A percentile compares a stretch with the other conserved stretches of the same genome.
These are phyloP conservation scores for Leucoma salicis DNA, from an alignment of 2,888 invertebrate genomes.

Conservation along the genomic window DNA sequence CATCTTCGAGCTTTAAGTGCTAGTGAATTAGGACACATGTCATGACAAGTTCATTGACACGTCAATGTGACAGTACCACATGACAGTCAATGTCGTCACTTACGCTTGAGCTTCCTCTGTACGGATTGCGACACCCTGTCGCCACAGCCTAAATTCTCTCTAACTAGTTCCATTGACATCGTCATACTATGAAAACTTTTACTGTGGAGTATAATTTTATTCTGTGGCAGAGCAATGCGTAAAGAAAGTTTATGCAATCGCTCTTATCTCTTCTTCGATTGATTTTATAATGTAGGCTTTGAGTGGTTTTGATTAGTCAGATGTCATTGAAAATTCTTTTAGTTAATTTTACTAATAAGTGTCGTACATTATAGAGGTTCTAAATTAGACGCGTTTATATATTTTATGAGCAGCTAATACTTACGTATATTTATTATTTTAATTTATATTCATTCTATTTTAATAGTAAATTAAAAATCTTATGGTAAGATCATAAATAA, in stretches of 20 bases:
- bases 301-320: conserved; percentile 43
- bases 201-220: conserved; percentile 6
- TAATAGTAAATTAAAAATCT: not conserved
- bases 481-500: too few species aligned
- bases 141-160: conserved; percentile 22
- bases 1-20: conserved; percentile 42
- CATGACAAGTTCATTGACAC: conserved; percentile 64
- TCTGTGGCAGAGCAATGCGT: conserved; percentile 13
- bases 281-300: conserved; percentile 41
- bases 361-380: conserved; percentile 24
- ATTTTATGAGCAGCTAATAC: not conserved
- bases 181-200: conserved; percentile 3
- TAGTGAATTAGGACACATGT: conserved; percentile 53
- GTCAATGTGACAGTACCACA: conserved; percentile 43
- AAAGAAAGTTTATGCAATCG: conserved; percentile 44
- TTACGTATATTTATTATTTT: not conserved
- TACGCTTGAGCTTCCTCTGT: conserved; percentile 36
- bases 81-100: conserved; percentile 54
- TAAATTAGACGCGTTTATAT: conserved; percentile 18
- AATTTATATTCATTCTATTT: not conserved
- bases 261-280: conserved; percentile 44
- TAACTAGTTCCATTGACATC: not conserved
- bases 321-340: conserved; percentile 31
- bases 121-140: conserved; percentile 27
- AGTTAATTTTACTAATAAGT: conserved; percentile 36